Conservation (phyloP, 2,113 vertebrate genomes). For the Bubo scandiacus region DNA sequence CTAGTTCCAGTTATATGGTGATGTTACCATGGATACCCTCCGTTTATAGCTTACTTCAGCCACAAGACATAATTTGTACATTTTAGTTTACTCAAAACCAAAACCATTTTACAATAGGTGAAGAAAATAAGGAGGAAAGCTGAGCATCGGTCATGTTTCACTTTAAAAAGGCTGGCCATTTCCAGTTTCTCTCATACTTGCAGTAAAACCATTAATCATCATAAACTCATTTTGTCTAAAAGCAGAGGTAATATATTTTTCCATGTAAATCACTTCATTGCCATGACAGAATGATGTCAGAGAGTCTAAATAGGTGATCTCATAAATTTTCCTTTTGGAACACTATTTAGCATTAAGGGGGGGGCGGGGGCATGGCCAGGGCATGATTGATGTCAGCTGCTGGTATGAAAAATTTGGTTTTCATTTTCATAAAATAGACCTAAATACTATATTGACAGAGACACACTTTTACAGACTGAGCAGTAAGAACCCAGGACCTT, state of each 20-base stretch:
- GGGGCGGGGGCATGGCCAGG: too few relatives aligned
- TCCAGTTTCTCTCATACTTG: constrained; percentile 3
- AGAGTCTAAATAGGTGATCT: constrained; percentile 27
- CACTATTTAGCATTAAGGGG: constrained; percentile 29
- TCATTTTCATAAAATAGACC: constrained; percentile 15
- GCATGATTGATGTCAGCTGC: neutral
- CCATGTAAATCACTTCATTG: constrained; percentile 55
- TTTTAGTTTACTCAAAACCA: neutral
- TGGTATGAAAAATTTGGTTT: neutral
- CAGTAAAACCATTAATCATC: constrained; percentile 59
- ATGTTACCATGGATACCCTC: constrained; percentile 6
- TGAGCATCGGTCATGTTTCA: neutral
- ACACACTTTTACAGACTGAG: neutral
- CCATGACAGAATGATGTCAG: constrained; percentile 58
- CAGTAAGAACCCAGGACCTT: neutral
- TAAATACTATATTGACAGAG: neutral
- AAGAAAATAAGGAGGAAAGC: neutral
- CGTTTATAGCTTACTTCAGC: neutral
- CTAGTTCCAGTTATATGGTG: neutral
- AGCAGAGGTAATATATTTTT: constrained; percentile 48
- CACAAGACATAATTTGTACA: neutral
- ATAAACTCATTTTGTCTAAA: constrained; percentile 66
- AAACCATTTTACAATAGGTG: neutral
- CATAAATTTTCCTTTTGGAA: constrained; percentile 47
- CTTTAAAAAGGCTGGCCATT: neutral